Percentiles rank a stretch among this genome's conserved stretches.
These are phyloP conservation scores for Tiliqua scincoides DNA, from an alignment of 2,113 vertebrate genomes.

Conservation along the genomic window DNA sequence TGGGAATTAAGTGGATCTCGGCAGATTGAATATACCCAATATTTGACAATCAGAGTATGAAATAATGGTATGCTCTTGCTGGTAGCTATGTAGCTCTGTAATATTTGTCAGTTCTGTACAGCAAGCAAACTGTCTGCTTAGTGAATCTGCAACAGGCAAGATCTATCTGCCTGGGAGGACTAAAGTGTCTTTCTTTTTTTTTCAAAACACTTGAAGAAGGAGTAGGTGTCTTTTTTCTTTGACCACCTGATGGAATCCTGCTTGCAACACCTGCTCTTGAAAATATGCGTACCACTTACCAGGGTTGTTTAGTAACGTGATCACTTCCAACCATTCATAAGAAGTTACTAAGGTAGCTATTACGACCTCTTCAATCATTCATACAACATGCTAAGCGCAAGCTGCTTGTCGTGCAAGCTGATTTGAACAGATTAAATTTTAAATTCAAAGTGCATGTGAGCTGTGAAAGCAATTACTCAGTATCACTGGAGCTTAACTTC, in stretches of 20 bases:
- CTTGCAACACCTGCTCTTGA: conserved; percentile 36
- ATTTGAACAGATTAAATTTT: conserved; percentile 73
- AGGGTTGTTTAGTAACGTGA: conserved; percentile 60
- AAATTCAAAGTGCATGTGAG: conserved; percentile 63
- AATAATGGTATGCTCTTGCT: neutral
- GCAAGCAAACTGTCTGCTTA: neutral
- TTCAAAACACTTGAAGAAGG: neutral
- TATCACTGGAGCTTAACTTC: conserved; percentile 62
- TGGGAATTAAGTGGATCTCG: neutral
- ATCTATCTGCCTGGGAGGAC: neutral
- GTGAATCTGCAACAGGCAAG: neutral
- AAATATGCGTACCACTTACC: conserved; percentile 40
- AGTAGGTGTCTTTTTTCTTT: neutral
- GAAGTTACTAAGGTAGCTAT: conserved; percentile 71
- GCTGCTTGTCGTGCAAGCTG: conserved; percentile 64
- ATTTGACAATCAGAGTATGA: neutral
- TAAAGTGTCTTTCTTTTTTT: neutral
- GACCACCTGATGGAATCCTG: conserved; percentile 20
- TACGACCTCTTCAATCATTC: conserved; percentile 74
- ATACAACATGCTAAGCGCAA: conserved; percentile 63
- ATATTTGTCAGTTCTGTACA: neutral
- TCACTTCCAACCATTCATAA: conserved; percentile 70
- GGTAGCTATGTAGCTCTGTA: neutral
- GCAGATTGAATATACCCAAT: neutral
- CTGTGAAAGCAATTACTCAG: conserved; percentile 67